Evolutionary conservation across 2,113 vertebrate genomes (phyloP), one percentile per base, ranked within the genome.

Genomic region (Scortum barcoo): DNA sequence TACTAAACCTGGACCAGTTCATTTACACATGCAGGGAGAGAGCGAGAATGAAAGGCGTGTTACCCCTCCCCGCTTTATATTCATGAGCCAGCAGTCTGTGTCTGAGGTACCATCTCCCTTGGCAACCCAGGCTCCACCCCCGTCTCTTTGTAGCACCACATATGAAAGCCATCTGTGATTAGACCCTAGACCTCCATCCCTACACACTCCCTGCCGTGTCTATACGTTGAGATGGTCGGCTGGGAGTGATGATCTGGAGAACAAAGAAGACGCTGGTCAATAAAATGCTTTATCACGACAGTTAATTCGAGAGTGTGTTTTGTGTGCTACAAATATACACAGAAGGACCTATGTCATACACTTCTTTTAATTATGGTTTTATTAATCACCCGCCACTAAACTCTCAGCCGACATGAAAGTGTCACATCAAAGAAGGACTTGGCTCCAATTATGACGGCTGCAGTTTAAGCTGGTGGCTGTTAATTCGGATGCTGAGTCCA

Each of bases 81-180:
- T 95, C 91, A 95, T 94, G 88, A 93, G 89, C 83, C 78, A 78
- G 76, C 71, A 16, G 88, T 84, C 82, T 86, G 75, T 76, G 85
- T 94, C 88, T 84, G 85, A 88, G 67, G 88, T 70, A 79, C 65
- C 57, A 61, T 93, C 51, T 90, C 91, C 90, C 89, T 1, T 90
- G 84, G 86, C 86, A 93, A 93, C 93, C 36, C 66, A 83, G 80
- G 73, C 88, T 69, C 92, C 90, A 26, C 91, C 93, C 91, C 85
- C 51, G 1, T 86, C 72, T 92, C 88, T 94, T 90, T 93, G 91
- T 89, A 82, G 82, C 84, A 68, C 36, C 57, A 79, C 93, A 93
- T 94, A 92, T 93, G 88, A 95, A 81, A 88, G 89, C 94, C 94
- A 95, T 95, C 93, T 95, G 94, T 87, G 89, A 88, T 54, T 62